phyloP scores from a whole-genome alignment of 2,888 invertebrate genomes.

The Odiellus spinosus region DNA sequence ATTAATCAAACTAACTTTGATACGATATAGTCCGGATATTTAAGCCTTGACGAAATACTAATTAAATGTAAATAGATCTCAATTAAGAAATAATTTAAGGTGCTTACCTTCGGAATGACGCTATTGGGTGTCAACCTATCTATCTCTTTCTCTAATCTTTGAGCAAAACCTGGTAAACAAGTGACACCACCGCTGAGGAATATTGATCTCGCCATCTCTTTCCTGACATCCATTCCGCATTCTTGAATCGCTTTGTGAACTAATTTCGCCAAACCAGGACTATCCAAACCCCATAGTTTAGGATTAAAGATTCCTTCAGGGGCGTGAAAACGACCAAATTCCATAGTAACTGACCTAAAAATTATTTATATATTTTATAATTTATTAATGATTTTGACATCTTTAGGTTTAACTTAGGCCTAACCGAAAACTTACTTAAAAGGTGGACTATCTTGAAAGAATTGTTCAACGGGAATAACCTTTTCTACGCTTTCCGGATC shows the following conservation, averaged over 20 bases:
- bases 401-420: no score
- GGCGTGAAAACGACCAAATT: slow-evolving; percentile 32
- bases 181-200: slow-evolving; percentile 40
- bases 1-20: no score
- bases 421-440: slow-evolving; percentile 22
- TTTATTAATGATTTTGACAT: not conserved
- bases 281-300: slow-evolving; percentile 40
- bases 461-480: slow-evolving; percentile 20
- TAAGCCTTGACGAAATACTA: no score
- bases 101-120: slow-evolving; percentile 36
- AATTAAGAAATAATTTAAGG: no score
- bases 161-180: slow-evolving; percentile 39
- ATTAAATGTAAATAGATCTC: no score
- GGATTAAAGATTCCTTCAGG: slow-evolving; percentile 40
- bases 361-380: no score
- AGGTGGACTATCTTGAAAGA: slow-evolving; percentile 22
- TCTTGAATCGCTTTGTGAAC: slow-evolving; percentile 39
- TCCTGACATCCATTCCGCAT: slow-evolving; percentile 41
- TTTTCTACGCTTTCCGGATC: slow-evolving; percentile 26
- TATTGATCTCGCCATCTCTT: slow-evolving; percentile 39
- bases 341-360: slow-evolving; percentile 20
- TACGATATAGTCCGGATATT: no score
- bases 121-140: slow-evolving; percentile 37
- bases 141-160: slow-evolving; percentile 38
- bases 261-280: slow-evolving; percentile 38